A percentile compares a stretch with the other conserved stretches of the same genome.
phyloP scores from a whole-genome alignment of 1,140 invertebrate genomes.

The Thalassaphorura encarpata region DNA sequence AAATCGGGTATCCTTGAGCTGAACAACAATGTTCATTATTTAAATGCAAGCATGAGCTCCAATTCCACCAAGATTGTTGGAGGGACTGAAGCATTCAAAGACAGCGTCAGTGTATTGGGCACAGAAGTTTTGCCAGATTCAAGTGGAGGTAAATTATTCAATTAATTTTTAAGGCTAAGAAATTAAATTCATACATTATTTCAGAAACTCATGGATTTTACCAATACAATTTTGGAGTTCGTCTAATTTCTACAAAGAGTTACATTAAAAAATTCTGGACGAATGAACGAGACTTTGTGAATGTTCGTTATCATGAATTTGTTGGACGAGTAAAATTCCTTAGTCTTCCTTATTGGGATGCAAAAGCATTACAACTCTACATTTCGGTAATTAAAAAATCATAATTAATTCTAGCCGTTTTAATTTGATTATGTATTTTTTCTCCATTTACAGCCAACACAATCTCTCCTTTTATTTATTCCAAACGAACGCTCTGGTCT shows the following conservation, averaged over 20 bases:
- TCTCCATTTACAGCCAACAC: constrained; percentile 8
- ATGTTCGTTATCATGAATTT: constrained; percentile 18
- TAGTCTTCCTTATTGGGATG: constrained; percentile 22
- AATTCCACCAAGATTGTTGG: neutral
- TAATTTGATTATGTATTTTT: too few species aligned
- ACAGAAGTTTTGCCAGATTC: neutral
- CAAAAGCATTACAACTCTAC: constrained; percentile 19
- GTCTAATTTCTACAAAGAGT: neutral
- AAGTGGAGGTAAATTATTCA: neutral
- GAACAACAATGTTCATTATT: neutral
- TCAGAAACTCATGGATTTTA: neutral
- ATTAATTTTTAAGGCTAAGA: neutral
- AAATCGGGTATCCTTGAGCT: neutral
- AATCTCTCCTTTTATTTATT: constrained; percentile 23
- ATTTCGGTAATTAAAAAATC: neutral
- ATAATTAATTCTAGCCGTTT: too few species aligned
- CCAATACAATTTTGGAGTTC: constrained; percentile 1
- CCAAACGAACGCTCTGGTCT: constrained; percentile 25
- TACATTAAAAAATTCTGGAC: constrained; percentile 12
- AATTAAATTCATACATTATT: neutral
- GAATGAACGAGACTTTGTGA: constrained; percentile 26
- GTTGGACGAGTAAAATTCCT: constrained; percentile 21
- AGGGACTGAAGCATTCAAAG: neutral
- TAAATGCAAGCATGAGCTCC: neutral
- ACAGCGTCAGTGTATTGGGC: neutral